Evolutionary conservation across 2,113 vertebrate species (phyloP), one percentile per base, ranked within the genome.

Genomic region (Crocuta crocuta): DNA sequence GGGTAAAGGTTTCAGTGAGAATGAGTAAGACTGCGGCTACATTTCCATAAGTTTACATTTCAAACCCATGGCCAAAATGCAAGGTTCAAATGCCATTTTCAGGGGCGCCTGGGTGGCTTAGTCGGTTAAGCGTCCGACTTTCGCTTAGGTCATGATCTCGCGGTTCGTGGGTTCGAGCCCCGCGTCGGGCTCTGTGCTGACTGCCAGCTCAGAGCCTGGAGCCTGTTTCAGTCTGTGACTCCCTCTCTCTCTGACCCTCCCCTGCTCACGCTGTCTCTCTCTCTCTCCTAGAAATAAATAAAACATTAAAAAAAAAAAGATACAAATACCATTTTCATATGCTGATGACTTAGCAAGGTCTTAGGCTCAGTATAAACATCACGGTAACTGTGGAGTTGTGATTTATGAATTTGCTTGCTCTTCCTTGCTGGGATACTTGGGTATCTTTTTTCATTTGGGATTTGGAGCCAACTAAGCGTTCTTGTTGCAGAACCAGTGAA

Each of bases 21-120:
- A 74, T 35, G 26, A 76, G 21, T 79, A 83, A 70, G 74, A 93
- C 70, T 92, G 15, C 43, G 28, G 23, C n/a, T 65, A 80, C n/a
- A 53, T 95, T 82, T 76, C 63, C 28, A 58, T 61, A 43, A 45
- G 35, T 95, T 89, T 95, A 85, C n/a, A 91, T 94, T 86, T 89
- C 24, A 92, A 87, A 55, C 39, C 63, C 1, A 4, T 35, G 65
- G 70, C 24, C 3, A 15, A 87, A 91, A 91, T 24, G 26, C 3
- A 58, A 70, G 26, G 7, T 80, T 96, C 28, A 50, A 88, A 39
- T 17, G 33, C 33, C 26, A 65, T 88, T 80, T 87, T 83, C 33
- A 50, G n/a, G n/a, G n/a, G n/a, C n/a, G n/a, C n/a, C n/a, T n/a
- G n/a, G n/a, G n/a, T n/a, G n/a, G n/a, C n/a, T n/a, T n/a, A n/a